A percentile compares a stretch with the other conserved stretches of the same genome.
phyloP scores from a whole-genome alignment of 2,888 invertebrate species.

The Pristionchus maxplancki region DNA sequence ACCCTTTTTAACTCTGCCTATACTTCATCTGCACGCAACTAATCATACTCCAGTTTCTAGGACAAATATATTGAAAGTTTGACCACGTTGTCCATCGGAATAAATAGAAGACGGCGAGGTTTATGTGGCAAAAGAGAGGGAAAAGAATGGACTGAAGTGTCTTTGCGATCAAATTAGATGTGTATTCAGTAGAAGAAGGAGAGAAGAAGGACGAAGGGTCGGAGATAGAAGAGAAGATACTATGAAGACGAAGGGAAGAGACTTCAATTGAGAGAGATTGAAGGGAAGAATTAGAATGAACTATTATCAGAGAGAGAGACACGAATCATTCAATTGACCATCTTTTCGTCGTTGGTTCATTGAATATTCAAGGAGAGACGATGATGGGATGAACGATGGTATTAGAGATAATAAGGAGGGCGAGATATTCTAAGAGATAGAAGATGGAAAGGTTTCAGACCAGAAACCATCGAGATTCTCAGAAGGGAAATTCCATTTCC shows the following conservation, averaged over 20 bases:
- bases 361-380: background rate
- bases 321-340: background rate
- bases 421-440: background rate
- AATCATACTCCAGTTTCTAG: background rate
- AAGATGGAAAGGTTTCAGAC: background rate
- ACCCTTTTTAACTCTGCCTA: too few relatives aligned
- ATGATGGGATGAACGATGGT: background rate
- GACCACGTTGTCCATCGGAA: background rate
- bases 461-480: background rate
- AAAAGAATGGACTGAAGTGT: conserved; percentile 25
- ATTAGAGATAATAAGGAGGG: background rate
- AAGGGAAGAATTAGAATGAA: background rate
- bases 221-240: conserved; percentile 17
- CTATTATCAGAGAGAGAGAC: background rate
- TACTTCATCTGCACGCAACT: too few relatives aligned
- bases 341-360: background rate
- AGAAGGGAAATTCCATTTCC: background rate
- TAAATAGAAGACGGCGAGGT: conserved; percentile 1
- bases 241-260: background rate
- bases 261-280: background rate
- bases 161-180: conserved; percentile 20
- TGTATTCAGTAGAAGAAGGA: conserved; percentile 4
- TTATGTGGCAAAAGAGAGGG: conserved; percentile 34
- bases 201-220: conserved; percentile 12
- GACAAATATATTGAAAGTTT: background rate